Conservation (phyloP, 1,140 invertebrate genomes). For the Drosophila takahashii region DNA sequence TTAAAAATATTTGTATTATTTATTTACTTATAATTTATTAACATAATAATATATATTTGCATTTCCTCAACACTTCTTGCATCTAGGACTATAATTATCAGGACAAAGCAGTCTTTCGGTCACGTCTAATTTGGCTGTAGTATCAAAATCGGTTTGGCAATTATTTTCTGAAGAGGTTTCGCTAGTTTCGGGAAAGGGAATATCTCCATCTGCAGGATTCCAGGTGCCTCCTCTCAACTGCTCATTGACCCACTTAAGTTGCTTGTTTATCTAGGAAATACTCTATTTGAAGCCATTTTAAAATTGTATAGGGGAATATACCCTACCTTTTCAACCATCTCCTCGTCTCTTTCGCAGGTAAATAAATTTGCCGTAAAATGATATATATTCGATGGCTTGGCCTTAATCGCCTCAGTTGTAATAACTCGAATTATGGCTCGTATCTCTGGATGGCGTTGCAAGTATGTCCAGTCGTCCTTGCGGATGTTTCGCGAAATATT, state of each 20-base stretch:
- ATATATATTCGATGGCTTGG: constrained; percentile 22
- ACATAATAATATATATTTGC: no score
- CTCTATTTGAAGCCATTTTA: not conserved
- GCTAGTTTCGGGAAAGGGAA: constrained; percentile 20
- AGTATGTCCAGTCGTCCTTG: constrained; percentile 47
- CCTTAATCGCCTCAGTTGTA: constrained; percentile 35
- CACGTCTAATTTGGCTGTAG: not conserved
- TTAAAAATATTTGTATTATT: not conserved
- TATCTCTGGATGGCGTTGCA: constrained; percentile 53
- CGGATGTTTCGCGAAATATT: constrained; percentile 40
- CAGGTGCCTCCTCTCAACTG: constrained; percentile 26
- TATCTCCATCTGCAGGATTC: constrained; percentile 27
- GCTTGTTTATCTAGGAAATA: constrained; percentile 53
- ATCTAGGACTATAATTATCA: constrained; percentile 51
- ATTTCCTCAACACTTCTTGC: constrained; percentile 26
- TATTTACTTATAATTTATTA: no score
- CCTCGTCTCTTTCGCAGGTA: constrained; percentile 3
- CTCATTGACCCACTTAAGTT: constrained; percentile 46
- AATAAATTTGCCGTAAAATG: constrained; percentile 40
- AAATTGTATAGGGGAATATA: no score
- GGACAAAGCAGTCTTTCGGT: constrained; percentile 18
- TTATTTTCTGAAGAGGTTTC: not conserved
- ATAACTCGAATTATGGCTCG: constrained; percentile 62
- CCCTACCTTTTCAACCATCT: constrained; percentile 27
- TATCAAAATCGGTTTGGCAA: constrained; percentile 12